These are phyloP conservation scores for Ceryle rudis DNA, from an alignment of 2,797 vertebrate species.

Conservation along the genomic window DNA sequence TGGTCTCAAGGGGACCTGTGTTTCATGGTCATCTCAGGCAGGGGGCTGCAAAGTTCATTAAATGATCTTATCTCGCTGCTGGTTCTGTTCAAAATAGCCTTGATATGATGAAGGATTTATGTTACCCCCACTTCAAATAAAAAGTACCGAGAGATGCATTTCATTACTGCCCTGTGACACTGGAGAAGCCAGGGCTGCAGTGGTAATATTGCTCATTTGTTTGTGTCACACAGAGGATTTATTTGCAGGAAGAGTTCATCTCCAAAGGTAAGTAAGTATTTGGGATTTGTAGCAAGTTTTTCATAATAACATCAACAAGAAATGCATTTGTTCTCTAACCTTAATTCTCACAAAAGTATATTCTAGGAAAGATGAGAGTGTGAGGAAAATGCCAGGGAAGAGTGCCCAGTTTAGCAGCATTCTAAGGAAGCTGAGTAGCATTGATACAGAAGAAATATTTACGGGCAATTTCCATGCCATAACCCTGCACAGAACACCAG, in stretches of 20 bases:
- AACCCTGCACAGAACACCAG: background rate
- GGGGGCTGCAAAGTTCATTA: slow-evolving; percentile 78
- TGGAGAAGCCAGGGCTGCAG: slow-evolving; percentile 46
- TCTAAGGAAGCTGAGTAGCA: slow-evolving; percentile 53
- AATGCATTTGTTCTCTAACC: background rate
- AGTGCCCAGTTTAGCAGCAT: slow-evolving; percentile 56
- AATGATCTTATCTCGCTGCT: slow-evolving; percentile 76
- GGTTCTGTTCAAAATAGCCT: slow-evolving; percentile 79
- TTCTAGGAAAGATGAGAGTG: slow-evolving; percentile 24
- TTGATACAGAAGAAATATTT: slow-evolving; percentile 51
- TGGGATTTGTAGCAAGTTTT: background rate
- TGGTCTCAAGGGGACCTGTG: slow-evolving; percentile 56
- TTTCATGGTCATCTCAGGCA: slow-evolving; percentile 76
- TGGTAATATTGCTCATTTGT: slow-evolving; percentile 33
- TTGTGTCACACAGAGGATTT: slow-evolving; percentile 49
- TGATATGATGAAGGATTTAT: slow-evolving; percentile 78
- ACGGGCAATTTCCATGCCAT: background rate
- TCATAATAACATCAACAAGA: background rate
- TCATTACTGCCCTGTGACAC: slow-evolving; percentile 58
- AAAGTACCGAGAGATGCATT: slow-evolving; percentile 72
- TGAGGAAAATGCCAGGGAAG: slow-evolving; percentile 42
- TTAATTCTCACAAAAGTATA: background rate
- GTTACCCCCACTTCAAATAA: slow-evolving; percentile 78
- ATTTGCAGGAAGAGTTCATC: slow-evolving; percentile 45
- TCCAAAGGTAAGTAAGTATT: slow-evolving; percentile 72